phyloP scores from a whole-genome alignment of 2,797 vertebrate genomes.

The Mus minutoides region DNA sequence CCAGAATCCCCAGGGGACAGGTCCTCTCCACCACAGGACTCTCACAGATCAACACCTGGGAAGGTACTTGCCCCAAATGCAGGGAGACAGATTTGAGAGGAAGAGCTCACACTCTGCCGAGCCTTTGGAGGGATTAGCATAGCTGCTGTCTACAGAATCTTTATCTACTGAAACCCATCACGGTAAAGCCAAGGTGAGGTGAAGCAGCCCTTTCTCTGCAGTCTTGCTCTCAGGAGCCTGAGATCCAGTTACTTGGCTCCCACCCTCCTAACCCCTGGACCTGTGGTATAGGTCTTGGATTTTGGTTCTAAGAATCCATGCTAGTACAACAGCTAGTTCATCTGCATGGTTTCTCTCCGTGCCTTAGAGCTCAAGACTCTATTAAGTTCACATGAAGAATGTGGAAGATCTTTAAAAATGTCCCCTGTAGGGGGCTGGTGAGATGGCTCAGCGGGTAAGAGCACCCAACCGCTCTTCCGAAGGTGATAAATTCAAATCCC shows the following conservation, averaged over 20 bases:
- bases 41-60: conserved; percentile 16
- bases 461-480: no score
- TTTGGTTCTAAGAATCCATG: neutral
- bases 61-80: neutral
- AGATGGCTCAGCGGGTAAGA: no score
- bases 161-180: neutral
- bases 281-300: neutral
- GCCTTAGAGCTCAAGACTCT: neutral
- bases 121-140: neutral
- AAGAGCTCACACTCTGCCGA: neutral
- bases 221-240: neutral
- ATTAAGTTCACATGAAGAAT: neutral
- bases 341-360: neutral
- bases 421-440: no score
- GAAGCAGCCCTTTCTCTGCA: neutral
- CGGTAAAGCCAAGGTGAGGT: neutral
- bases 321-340: neutral
- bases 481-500: no score
- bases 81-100: neutral
- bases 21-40: neutral
- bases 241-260: neutral
- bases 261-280: neutral
- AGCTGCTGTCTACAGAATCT: neutral
- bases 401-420: neutral
- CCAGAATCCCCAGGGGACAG: neutral